These are phyloP conservation scores for Operophtera brumata DNA, from an alignment of 2,888 invertebrate genomes.

Conservation along the genomic window DNA sequence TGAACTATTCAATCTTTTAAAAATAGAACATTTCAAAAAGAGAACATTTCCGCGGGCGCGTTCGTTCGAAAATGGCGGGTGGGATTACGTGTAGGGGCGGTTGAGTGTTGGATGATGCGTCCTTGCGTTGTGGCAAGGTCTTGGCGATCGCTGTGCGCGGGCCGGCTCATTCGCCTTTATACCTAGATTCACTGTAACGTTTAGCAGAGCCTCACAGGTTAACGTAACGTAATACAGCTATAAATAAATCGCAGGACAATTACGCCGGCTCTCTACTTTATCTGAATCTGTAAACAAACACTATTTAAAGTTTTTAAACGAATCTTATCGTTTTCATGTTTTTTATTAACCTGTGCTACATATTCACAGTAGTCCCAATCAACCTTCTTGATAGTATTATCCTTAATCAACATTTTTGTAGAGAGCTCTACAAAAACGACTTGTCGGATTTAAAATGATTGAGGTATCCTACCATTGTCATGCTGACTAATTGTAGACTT, in stretches of 20 bases:
- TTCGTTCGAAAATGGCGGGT: slow-evolving; percentile 69
- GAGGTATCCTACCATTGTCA: not conserved
- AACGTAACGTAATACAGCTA: slow-evolving; percentile 32
- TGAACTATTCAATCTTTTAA: slow-evolving; percentile 22
- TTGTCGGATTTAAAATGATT: slow-evolving; percentile 5
- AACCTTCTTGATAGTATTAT: not conserved
- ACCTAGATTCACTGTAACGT: slow-evolving; percentile 58
- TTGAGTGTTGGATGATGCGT: slow-evolving; percentile 56
- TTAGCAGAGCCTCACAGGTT: slow-evolving; percentile 41
- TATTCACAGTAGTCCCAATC: not conserved
- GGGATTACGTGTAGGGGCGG: slow-evolving; percentile 67
- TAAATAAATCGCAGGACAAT: slow-evolving; percentile 37
- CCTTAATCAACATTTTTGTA: not conserved
- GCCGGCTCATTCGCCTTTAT: slow-evolving; percentile 70
- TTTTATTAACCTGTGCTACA: not conserved
- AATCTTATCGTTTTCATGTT: not conserved
- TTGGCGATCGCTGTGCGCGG: slow-evolving; percentile 65
- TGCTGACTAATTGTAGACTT: too few species aligned
- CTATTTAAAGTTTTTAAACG: not conserved
- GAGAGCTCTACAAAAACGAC: not conserved
- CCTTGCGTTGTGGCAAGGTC: slow-evolving; percentile 77
- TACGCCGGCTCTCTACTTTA: slow-evolving; percentile 27
- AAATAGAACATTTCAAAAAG: slow-evolving; percentile 39
- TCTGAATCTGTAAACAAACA: slow-evolving; percentile 17
- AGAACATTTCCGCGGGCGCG: slow-evolving; percentile 63